A percentile compares a stretch with the other conserved stretches of the same genome.
Evolutionary conservation across 2,113 vertebrate genomes (phyloP).

Genomic region (Varanus komodoensis): DNA sequence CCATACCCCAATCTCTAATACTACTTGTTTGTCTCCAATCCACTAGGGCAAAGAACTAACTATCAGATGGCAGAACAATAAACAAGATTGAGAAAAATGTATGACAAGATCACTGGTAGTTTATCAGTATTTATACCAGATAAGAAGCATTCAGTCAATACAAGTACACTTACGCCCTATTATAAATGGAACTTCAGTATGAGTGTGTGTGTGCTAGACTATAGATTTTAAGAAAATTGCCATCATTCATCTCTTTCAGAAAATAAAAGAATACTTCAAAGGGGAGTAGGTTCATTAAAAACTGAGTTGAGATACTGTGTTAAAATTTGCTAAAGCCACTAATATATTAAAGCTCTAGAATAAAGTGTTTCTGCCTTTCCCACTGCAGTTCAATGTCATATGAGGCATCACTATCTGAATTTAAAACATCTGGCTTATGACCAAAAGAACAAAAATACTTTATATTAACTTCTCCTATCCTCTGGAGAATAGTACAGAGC

Average conservation of each 20-base stretch:
- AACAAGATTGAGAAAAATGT: background rate
- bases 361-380: conserved; percentile 59
- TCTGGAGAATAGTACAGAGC: conserved; percentile 65
- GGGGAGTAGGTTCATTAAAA: background rate
- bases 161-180: background rate
- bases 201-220: background rate
- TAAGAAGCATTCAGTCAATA: background rate
- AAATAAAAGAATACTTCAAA: conserved; percentile 1
- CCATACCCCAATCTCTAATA: background rate
- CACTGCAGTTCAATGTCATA: conserved; percentile 70
- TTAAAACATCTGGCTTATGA: conserved; percentile 73
- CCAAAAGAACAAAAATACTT: conserved; percentile 76
- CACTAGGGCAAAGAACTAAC: background rate
- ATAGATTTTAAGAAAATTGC: background rate
- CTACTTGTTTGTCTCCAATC: background rate
- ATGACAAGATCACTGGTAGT: background rate
- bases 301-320: conserved; percentile 26
- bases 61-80: background rate
- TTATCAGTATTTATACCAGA: conserved; percentile 18
- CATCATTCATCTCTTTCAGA: conserved; percentile 1
- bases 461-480: conserved; percentile 71
- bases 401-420: conserved; percentile 71
- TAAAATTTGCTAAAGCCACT: conserved; percentile 34
- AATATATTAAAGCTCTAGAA: conserved; percentile 35
- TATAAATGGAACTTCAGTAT: background rate